A percentile compares a stretch with the other conserved stretches of the same genome.
Evolutionary conservation across 2,888 invertebrate species (phyloP).

Genomic region (Polietes domitor): DNA sequence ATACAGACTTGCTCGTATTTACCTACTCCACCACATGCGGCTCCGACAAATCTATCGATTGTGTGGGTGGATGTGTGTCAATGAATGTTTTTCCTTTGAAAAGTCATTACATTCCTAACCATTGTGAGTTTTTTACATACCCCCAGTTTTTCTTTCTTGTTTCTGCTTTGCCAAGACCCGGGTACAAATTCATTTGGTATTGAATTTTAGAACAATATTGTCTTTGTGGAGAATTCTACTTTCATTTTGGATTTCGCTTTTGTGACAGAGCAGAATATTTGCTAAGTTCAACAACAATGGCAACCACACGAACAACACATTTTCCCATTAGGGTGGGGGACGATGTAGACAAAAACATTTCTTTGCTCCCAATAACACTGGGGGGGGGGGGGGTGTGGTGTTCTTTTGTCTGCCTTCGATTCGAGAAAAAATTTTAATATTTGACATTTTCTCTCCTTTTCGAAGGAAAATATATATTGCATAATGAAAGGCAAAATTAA

Average conservation of each 20-base stretch:
- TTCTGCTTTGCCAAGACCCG: not conserved
- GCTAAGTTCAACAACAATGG: not conserved
- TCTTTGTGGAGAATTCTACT: conserved; percentile 19
- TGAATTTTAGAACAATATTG: conserved; percentile 11
- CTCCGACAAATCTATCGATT: not conserved
- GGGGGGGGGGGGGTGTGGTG: too few relatives aligned
- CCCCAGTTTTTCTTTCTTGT: not conserved
- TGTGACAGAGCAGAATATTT: not conserved
- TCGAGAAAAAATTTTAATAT: conserved; percentile 14
- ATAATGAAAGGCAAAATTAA: conserved; percentile 2
- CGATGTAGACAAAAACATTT: not conserved
- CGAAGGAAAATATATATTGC: not conserved
- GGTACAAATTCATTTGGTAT: conserved; percentile 27
- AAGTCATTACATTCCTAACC: conserved; percentile 15
- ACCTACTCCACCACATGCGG: not conserved
- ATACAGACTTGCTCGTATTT: not conserved
- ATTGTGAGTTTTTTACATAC: not conserved
- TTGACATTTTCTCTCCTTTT: conserved; percentile 9
- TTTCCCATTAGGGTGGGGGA: not conserved
- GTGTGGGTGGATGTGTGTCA: not conserved
- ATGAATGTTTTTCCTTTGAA: not conserved
- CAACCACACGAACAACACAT: not conserved
- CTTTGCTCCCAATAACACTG: not conserved
- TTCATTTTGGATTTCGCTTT: not conserved
- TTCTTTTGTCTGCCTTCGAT: not conserved